phyloP scores from a whole-genome alignment of 2,888 invertebrate species.

The Cheilosia urbana region DNA sequence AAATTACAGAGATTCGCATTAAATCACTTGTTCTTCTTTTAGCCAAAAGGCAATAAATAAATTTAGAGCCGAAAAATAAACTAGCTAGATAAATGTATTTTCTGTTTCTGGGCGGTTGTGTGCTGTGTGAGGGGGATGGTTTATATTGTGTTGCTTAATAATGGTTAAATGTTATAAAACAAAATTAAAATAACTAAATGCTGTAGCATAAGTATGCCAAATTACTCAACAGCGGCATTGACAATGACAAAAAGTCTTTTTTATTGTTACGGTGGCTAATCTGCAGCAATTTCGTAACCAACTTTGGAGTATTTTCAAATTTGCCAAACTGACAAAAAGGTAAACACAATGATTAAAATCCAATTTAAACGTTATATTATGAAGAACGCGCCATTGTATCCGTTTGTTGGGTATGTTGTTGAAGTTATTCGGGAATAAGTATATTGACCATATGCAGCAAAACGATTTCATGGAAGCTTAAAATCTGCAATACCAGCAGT shows the following conservation, averaged over 20 bases:
- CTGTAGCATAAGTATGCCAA: not conserved
- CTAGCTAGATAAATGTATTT: not conserved
- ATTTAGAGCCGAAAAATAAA: slow-evolving; percentile 7
- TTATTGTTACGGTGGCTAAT: not conserved
- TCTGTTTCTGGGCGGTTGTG: not conserved
- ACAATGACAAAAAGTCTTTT: not conserved
- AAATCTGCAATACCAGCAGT: too few relatives aligned
- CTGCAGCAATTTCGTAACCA: too few relatives aligned
- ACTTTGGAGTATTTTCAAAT: too few relatives aligned
- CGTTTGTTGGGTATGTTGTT: too few relatives aligned
- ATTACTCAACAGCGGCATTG: not conserved
- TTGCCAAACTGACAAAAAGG: too few relatives aligned
- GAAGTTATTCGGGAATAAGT: too few relatives aligned
- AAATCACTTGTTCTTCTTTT: slow-evolving; percentile 22
- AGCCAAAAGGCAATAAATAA: slow-evolving; percentile 8
- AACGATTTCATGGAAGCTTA: too few relatives aligned
- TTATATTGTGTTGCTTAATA: not conserved
- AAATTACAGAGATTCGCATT: slow-evolving; percentile 18
- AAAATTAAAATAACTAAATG: not conserved
- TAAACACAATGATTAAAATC: too few relatives aligned
- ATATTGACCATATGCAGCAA: too few relatives aligned
- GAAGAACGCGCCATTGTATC: too few relatives aligned
- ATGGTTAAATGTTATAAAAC: not conserved
- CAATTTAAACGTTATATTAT: too few relatives aligned
- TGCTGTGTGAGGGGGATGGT: not conserved